Evolutionary conservation across 2,797 vertebrate species (phyloP), one percentile per base, ranked within the genome.

Genomic region (Paramormyrops hopkinsi): DNA sequence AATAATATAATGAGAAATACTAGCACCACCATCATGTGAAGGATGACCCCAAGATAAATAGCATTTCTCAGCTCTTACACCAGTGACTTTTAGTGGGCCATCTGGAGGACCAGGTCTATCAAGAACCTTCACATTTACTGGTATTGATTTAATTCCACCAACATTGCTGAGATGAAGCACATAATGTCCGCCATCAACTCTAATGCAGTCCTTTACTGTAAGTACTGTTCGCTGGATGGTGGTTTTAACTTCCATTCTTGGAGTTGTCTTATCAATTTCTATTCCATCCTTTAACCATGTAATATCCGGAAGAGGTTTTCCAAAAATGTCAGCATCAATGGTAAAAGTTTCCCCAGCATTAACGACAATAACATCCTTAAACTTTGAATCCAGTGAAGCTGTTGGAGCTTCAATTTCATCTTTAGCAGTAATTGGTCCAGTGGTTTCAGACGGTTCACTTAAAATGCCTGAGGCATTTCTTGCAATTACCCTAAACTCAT

Each of bases 401-500:
- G 93, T 97, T 96, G 84, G 84, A 53, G 50, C 96, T 97, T 87
- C 92, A 65, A 93, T 97, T 96, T 22, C 96, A 96, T 90, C 96
- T 96, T 93, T 97, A 97, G 84, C 84, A 51, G 84, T 86, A 86
- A 86, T 86, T 37, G 84, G 84, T 53, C 84, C 84, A 54, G 50
- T 86, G 50, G 50, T 54, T 86, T 53, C 84, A 86, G 84, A 86
- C 4, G 84, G 84, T 89, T 97, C 95, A 89, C 96, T 99, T 19
- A 95, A 95, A 93, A 97, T 97, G 88, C 97, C 97, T 90, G 98
- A 97, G 92, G 97, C 96, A 93, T 99, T 99, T 94, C 96, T 99
- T 92, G 99, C 99, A 94, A 99, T 96, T 87, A 98, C 95, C 96
- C 98, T 97, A 91, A 99, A 99, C 92, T 99, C 98, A 29, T 99